Percentiles rank a stretch among this genome's conserved stretches.
Evolutionary conservation across 1,140 invertebrate species (phyloP).

Genomic region (Ganaspis sp.): DNA sequence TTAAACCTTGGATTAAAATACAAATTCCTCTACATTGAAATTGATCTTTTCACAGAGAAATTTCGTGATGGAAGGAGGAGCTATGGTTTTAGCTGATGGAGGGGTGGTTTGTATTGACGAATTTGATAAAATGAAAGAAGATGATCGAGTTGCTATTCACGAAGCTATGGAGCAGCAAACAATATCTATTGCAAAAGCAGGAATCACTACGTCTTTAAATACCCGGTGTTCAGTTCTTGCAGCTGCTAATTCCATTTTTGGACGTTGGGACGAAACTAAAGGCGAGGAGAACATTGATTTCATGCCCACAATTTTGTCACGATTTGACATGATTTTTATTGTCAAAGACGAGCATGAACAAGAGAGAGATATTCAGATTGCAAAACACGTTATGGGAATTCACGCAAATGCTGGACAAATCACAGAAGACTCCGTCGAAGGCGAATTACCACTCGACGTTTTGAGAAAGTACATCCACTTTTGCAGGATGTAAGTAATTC

Average conservation of each 20-base stretch:
- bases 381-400: conserved; percentile 97
- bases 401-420: conserved; percentile 92
- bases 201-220: conserved; percentile 99
- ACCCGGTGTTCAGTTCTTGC: conserved; percentile 98
- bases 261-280: conserved; percentile 98
- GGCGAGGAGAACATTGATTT: conserved; percentile 99
- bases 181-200: conserved; percentile 99
- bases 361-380: conserved; percentile 91
- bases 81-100: conserved; percentile 99
- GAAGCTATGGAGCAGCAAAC: conserved; percentile 99
- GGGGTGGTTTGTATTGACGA: conserved; percentile 99
- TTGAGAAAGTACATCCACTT: conserved; percentile 97
- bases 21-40: too few relatives aligned
- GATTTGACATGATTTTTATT: conserved; percentile 99
- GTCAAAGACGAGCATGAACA: conserved; percentile 98
- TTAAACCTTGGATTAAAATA: not conserved
- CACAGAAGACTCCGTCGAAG: conserved; percentile 80
- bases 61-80: conserved; percentile 99
- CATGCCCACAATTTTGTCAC: conserved; percentile 99
- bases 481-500: conserved; percentile 83
- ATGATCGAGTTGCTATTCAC: conserved; percentile 99
- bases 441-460: conserved; percentile 90
- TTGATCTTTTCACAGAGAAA: conserved; percentile 86
- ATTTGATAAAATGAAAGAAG: conserved; percentile 99
- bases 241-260: conserved; percentile 98